Base-by-base conservation (phyloP, 2,797 vertebrate genomes). In the Pygocentrus nattereri region DNA sequence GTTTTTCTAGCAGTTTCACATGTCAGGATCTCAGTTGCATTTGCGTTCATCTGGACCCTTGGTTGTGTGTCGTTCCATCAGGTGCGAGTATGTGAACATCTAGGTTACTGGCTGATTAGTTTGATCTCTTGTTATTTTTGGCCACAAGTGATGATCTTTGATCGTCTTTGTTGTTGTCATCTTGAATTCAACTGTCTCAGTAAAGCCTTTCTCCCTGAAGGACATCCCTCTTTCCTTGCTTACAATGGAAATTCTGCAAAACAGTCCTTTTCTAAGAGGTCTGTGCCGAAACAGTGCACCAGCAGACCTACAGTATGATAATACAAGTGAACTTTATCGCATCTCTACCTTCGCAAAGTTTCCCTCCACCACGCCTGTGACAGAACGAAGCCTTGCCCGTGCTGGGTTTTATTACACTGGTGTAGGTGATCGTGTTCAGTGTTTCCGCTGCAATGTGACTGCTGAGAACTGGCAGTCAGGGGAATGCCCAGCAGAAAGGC, bases 381-480 rank as follows among this genome's bases (percentile, higher is more conserved):
- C 97, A 0, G 98, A 99, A 86, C 93, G 98, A 50, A 99, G 96
- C 79, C 94, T 99, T 67, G 97, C 98, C 0, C 95, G 95, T n/a
- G 97, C 98, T 2, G 98, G 98, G 0, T 99, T 98, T 93, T 99
- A 96, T 88, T 99, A 99, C 90, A 99, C 95, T 0, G 98, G 98
- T 0, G 84, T 96, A 31, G 95, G 96, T 0, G 97, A 99, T 90
- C 93, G 95, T 7, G 97, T 99, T 1, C 96, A 96, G 87, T 99
- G 98, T 86, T 99, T 98, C 92, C 93, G 89, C 56, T 99, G 98
- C 87, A 97, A 96, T 7, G 92, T 97, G 82, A 97, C 94, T 0
- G 83, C 96, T 62, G 98, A 99, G 73, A 97, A 94, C 87, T 99
- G 98, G 98, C 97, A 97, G 83, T 90, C 91, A 0, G 97, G 98